phyloP scores from a whole-genome alignment of 2,888 invertebrate genomes.

The Mythimna lalbum region DNA sequence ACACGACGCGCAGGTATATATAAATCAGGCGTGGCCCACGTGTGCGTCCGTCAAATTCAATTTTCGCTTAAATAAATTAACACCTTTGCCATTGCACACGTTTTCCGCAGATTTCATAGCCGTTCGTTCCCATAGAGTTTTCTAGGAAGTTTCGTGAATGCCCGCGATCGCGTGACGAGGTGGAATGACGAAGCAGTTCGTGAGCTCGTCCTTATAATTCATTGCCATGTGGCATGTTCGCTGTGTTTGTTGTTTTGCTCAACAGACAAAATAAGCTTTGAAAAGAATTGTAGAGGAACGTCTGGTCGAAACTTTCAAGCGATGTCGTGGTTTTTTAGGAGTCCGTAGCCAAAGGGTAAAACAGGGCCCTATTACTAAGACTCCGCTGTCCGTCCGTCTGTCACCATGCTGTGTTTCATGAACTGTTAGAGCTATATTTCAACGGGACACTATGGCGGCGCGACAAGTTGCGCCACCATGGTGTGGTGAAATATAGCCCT shows the following conservation, averaged over 20 bases:
- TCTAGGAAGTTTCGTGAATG: slow-evolving; percentile 53
- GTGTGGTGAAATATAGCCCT: too few relatives aligned
- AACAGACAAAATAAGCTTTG: slow-evolving; percentile 50
- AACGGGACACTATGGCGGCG: too few relatives aligned
- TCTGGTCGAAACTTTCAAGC: slow-evolving; percentile 17
- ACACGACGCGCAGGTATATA: too few relatives aligned
- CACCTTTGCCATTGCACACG: slow-evolving; percentile 9
- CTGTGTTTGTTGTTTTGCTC: slow-evolving; percentile 63
- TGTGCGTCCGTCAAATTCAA: too few relatives aligned
- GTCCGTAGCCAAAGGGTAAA: too few relatives aligned
- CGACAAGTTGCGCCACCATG: too few relatives aligned
- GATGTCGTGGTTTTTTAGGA: slow-evolving; percentile 5
- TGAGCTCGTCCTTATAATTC: slow-evolving; percentile 67
- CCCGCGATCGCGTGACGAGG: slow-evolving; percentile 63
- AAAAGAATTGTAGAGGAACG: slow-evolving; percentile 41
- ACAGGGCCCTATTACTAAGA: too few relatives aligned
- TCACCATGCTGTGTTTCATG: too few relatives aligned
- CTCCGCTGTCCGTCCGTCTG: too few relatives aligned
- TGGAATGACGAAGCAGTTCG: slow-evolving; percentile 58
- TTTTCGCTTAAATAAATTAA: background rate
- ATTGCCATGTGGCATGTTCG: slow-evolving; percentile 65
- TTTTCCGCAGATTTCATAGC: slow-evolving; percentile 39
- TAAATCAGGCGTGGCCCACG: too few relatives aligned
- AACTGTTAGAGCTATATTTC: too few relatives aligned
- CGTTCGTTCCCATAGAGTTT: slow-evolving; percentile 23